These are phyloP conservation scores for Cephus spinipes DNA, from an alignment of 2,888 invertebrate genomes.

Conservation along the genomic window DNA sequence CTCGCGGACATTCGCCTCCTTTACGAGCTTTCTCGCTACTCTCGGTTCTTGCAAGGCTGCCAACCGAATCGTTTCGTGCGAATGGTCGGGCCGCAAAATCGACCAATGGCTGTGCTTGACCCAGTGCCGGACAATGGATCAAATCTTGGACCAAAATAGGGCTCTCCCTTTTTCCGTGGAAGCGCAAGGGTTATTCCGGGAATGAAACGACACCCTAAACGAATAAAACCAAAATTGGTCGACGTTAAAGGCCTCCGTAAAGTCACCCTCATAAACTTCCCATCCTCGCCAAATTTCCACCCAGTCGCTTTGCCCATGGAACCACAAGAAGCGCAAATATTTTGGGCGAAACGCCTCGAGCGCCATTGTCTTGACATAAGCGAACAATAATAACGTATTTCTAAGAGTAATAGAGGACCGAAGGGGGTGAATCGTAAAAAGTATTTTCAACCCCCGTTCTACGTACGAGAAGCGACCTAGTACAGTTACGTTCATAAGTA, in stretches of 20 bases:
- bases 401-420: neutral
- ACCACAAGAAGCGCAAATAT: slow-evolving; percentile 9
- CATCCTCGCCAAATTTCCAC: slow-evolving; percentile 10
- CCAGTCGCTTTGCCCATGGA: slow-evolving; percentile 6
- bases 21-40: neutral
- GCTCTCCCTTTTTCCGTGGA: slow-evolving; percentile 33
- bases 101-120: neutral
- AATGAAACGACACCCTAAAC: slow-evolving; percentile 38
- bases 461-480: neutral
- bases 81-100: neutral
- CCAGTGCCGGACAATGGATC: slow-evolving; percentile 6
- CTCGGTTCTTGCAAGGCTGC: neutral
- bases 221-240: slow-evolving; percentile 45
- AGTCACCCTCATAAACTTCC: slow-evolving; percentile 35
- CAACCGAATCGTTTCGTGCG: neutral
- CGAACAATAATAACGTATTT: neutral
- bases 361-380: neutral
- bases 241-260: slow-evolving; percentile 25
- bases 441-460: neutral
- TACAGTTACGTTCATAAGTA: neutral
- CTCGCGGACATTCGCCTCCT: neutral
- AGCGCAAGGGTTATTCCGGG: slow-evolving; percentile 50
- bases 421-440: neutral
- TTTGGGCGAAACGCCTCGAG: slow-evolving; percentile 7
- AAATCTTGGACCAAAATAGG: slow-evolving; percentile 39